Evolutionary conservation across 2,888 invertebrate genomes (phyloP).

Genomic region (Heliconius ismenius): DNA sequence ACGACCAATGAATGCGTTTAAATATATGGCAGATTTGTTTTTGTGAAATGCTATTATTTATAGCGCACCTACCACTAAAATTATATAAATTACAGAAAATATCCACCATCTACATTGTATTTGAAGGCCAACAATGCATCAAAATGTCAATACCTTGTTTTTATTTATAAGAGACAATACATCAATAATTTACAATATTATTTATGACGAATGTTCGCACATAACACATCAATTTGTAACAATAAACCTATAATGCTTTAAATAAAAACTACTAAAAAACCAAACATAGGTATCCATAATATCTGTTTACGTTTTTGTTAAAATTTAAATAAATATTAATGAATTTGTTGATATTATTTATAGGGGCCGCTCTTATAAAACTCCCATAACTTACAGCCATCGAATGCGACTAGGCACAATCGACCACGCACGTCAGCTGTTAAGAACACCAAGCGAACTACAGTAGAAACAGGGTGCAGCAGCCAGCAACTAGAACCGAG

Average conservation of each 20-base stretch:
- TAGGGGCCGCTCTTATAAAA: slow-evolving; percentile 9
- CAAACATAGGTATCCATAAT: slow-evolving; percentile 18
- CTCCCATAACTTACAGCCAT: slow-evolving; percentile 24
- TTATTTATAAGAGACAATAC: not conserved
- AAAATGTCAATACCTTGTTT: not conserved
- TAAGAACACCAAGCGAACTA: slow-evolving; percentile 32
- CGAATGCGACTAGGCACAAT: slow-evolving; percentile 9
- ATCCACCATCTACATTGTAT: not conserved
- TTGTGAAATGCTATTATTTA: not conserved
- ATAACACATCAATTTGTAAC: slow-evolving; percentile 27
- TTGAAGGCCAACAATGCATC: not conserved
- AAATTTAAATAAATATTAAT: slow-evolving; percentile 29
- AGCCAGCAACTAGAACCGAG: slow-evolving; percentile 39
- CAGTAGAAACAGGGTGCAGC: slow-evolving; percentile 32
- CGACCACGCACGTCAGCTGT: slow-evolving; percentile 24
- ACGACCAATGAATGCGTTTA: slow-evolving; percentile 9
- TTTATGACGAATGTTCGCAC: not conserved
- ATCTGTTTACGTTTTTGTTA: slow-evolving; percentile 21
- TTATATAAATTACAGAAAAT: not conserved
- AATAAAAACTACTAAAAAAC: slow-evolving; percentile 11
- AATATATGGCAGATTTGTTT: slow-evolving; percentile 5
- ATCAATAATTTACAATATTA: not conserved
- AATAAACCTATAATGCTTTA: slow-evolving; percentile 20
- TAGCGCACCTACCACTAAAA: not conserved
- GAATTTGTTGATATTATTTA: slow-evolving; percentile 34